Evolutionary conservation across 2,888 invertebrate species (phyloP), one percentile per base, ranked within the genome.

Genomic region (Azorinus chamasolen): DNA sequence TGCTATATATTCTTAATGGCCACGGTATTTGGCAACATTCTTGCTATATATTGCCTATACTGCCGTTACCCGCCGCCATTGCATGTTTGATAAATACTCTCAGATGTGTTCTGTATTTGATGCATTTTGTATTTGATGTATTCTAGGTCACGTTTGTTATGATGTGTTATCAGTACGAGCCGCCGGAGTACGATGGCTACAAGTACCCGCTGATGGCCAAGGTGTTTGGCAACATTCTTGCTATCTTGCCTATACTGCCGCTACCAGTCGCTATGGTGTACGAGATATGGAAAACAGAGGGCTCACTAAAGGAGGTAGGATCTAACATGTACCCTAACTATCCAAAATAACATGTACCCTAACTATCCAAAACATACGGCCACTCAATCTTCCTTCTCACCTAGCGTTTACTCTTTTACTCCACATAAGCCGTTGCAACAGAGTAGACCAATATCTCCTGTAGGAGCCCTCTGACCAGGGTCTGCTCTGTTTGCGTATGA

Each of bases 181-280:
- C 89, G 5, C 90, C 90, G 5, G 86, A 85, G 0, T 90, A 90
- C 61, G 91, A 89, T 41, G 86, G 87, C 6, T 93, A 93, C 68
- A 62, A 73, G 1, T 93, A 92, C 72, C 93, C 93, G 5, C 20
- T 45, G 1, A 85, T 89, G 83, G 91, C 93, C 24, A 83, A 88
- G 43, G 84, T 77, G 10, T 50, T 92, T 24, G 93, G 93, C 5
- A 90, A 87, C 53, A 43, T 86, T 32, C 83, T 89, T 4, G 85
- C 89, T 27, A 50, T 87, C 6, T 73, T 89, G 18, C 88, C 89
- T 8, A 48, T 88, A 18, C 79, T 89, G 37, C 88, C 89, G 16
- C 74, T 89, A 20, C 89, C 89, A 41, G 55, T 86, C 14, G 72
- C 83, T 37, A 87, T 87, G 83, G 63, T 84, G 16, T 76, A 76